A percentile compares a stretch with the other conserved stretches of the same genome.
phyloP scores from a whole-genome alignment of 2,888 invertebrate species.

The Sesia bembeciformis region DNA sequence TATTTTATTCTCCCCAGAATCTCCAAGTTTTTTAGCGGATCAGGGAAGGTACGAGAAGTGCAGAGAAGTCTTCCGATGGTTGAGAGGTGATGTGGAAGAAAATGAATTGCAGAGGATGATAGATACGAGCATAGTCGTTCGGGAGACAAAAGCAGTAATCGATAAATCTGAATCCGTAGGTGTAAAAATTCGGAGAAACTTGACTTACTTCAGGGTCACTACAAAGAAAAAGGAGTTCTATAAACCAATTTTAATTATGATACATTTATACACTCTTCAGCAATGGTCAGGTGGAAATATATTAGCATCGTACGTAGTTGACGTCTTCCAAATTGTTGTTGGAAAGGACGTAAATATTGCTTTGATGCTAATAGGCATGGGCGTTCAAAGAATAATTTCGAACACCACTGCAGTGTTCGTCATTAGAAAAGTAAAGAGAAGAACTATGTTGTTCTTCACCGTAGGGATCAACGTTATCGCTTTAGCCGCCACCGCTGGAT shows the following conservation, averaged over 20 bases:
- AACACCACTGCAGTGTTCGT: conserved; percentile 41
- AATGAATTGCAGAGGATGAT: conserved; percentile 49
- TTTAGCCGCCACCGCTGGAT: conserved; percentile 31
- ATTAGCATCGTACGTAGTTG: conserved; percentile 33
- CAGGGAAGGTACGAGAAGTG: conserved; percentile 70
- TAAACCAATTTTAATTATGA: conserved; percentile 42
- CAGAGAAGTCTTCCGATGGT: conserved; percentile 66
- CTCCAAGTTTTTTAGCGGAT: conserved; percentile 76
- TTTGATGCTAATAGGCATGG: conserved; percentile 41
- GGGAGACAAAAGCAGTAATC: conserved; percentile 26
- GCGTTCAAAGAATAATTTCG: conserved; percentile 43
- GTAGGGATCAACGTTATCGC: conserved; percentile 33
- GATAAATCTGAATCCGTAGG: conserved; percentile 19
- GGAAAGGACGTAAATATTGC: conserved; percentile 32
- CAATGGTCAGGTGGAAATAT: conserved; percentile 41
- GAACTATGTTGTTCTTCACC: conserved; percentile 38
- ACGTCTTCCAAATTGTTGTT: conserved; percentile 39
- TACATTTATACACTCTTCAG: conserved; percentile 33
- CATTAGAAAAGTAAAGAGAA: conserved; percentile 45
- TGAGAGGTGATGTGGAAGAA: conserved; percentile 59
- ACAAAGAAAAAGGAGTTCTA: conserved; percentile 36
- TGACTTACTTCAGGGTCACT: conserved; percentile 26
- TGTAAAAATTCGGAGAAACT: conserved; percentile 19
- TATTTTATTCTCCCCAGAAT: conserved; percentile 66
- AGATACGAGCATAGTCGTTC: conserved; percentile 27